Evolutionary conservation across 1,140 invertebrate species (phyloP), one percentile per base, ranked within the genome.

Genomic region (Papilio polyxenes): DNA sequence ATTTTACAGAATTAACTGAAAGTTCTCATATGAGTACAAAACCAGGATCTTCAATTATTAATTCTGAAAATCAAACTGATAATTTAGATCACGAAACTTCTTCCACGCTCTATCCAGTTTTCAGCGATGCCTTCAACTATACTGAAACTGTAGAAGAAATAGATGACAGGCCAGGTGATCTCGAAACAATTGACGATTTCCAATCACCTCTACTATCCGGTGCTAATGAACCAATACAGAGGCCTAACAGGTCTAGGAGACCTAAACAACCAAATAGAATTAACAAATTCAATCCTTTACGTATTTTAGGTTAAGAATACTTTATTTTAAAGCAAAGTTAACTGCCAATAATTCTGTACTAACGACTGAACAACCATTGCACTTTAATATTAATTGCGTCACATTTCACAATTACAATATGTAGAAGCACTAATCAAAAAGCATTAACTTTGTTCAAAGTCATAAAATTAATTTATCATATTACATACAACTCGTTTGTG

Each of bases 261-360:
- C 91, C 91, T 49, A 90, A 90, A 82, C 81, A 83, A 81, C 83
- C 82, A 49, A 91, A 88, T 82, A 86, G 88, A 83, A 82, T 77
- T 76, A 92, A 90, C 84, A 93, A 93, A 87, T 94, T 94, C 77
- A 94, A 93, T 84, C 93, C 92, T 79, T 93, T 94, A 84, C 92
- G 93, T 75, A 94, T 94, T 82, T 89, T 94, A 91, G 93, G 93
- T 88, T 94, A 93, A 85, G 78, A 40, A 7, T 20, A 81, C 78
- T 62, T 78, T 76, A 75, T 20, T 49, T 83, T 65, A 84, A 48
- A 81, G 84, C 40, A 82, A 80, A 85, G 82, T 84, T 83, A 87
- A 90, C 89, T 92, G 90, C 89, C 90, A 89, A 80, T 49, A n/a
- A 85, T 85, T 62, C 78, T 53, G 59, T 48, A n/a, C n/a, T n/a